phyloP scores from a whole-genome alignment of 2,888 invertebrate species.

The Hirtodrosophila histrioides region DNA sequence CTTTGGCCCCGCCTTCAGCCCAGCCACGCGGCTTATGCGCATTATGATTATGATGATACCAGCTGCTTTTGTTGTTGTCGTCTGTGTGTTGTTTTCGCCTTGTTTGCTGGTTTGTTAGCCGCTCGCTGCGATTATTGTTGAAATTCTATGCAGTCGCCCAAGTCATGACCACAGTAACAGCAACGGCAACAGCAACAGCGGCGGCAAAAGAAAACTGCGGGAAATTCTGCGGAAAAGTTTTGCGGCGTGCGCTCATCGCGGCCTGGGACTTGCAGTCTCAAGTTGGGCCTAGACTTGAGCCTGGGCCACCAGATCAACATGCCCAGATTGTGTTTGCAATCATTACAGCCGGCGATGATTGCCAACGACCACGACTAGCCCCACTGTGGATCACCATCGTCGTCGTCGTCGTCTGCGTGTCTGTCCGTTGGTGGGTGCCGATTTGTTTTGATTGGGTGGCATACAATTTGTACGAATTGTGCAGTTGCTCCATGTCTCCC shows the following conservation, averaged over 20 bases:
- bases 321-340: slow-evolving; percentile 76
- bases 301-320: slow-evolving; percentile 68
- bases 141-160: slow-evolving; percentile 72
- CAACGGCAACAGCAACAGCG: slow-evolving; percentile 18
- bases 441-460: slow-evolving; percentile 59
- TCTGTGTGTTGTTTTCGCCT: slow-evolving; percentile 72
- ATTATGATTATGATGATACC: slow-evolving; percentile 79
- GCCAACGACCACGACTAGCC: slow-evolving; percentile 66
- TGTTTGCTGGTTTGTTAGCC: slow-evolving; percentile 78
- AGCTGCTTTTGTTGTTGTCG: slow-evolving; percentile 41
- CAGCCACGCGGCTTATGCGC: slow-evolving; percentile 71
- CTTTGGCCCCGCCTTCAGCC: slow-evolving; percentile 22
- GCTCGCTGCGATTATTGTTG: slow-evolving; percentile 73
- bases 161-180: slow-evolving; percentile 65
- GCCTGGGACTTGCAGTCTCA: slow-evolving; percentile 22
- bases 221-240: slow-evolving; percentile 75
- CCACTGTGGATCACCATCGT: slow-evolving; percentile 36
- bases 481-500: slow-evolving; percentile 1
- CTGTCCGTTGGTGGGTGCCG: slow-evolving; percentile 51
- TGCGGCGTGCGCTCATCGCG: slow-evolving; percentile 53
- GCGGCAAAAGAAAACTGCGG: slow-evolving; percentile 58
- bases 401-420: slow-evolving; percentile 36
- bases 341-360: slow-evolving; percentile 73
- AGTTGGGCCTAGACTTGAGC: slow-evolving; percentile 25
- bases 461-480: slow-evolving; percentile 64